Conservation (phyloP, 2,797 vertebrate species). For the Diglossa cyanea region DNA sequence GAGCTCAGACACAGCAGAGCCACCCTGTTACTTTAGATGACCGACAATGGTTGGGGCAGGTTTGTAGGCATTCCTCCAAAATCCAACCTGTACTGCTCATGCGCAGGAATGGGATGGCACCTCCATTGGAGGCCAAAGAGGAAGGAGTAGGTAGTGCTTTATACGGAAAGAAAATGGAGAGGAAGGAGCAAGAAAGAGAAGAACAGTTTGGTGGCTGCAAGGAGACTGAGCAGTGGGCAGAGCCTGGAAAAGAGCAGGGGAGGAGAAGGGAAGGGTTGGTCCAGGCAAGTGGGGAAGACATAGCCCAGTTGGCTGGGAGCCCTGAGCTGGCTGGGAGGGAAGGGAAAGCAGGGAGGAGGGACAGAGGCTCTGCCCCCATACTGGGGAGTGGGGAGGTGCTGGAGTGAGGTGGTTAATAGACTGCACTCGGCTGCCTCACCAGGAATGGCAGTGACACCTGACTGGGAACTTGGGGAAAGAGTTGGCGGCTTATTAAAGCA, state of each 20-base stretch:
- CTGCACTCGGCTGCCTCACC: conserved; percentile 58
- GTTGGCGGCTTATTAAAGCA: conserved; percentile 79
- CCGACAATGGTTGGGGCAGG: not conserved
- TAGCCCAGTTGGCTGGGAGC: not conserved
- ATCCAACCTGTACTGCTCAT: not conserved
- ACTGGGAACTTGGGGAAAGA: conserved; percentile 75
- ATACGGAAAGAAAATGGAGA: not conserved
- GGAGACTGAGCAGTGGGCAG: not conserved
- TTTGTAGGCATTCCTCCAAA: not conserved
- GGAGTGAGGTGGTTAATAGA: conserved; percentile 39
- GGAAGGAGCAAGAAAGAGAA: not conserved
- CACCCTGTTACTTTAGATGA: not conserved
- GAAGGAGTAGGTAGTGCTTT: not conserved
- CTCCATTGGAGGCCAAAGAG: not conserved
- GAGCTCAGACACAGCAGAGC: not conserved
- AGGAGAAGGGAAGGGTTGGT: not conserved
- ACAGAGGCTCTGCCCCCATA: not conserved
- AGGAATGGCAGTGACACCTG: conserved; percentile 74
- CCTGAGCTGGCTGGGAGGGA: not conserved
- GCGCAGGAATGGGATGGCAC: not conserved
- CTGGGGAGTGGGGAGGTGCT: not conserved
- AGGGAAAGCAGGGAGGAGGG: not conserved
- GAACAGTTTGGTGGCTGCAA: not conserved
- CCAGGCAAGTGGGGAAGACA: not conserved
- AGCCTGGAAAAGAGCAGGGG: not conserved